Conservation (phyloP, 2,113 vertebrate species). For the Aramus guarauna region DNA sequence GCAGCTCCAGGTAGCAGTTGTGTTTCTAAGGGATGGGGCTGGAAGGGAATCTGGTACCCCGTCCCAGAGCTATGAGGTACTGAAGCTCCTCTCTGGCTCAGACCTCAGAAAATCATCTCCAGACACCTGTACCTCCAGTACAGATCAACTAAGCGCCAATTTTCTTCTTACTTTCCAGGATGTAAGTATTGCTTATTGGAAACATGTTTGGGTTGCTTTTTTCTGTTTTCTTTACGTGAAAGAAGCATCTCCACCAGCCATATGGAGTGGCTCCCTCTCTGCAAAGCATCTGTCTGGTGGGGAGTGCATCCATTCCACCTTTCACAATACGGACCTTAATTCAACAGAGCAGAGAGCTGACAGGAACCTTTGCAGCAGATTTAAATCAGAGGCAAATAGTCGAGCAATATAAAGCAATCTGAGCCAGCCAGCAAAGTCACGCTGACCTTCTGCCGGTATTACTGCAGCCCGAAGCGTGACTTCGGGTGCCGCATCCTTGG, state of each 20-base stretch:
- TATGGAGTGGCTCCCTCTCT: background rate
- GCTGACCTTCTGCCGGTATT: background rate
- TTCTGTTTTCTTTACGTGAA: background rate
- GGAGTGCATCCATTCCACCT: background rate
- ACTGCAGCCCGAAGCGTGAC: background rate
- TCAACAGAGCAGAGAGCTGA: background rate
- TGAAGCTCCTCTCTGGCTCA: background rate
- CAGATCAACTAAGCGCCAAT: background rate
- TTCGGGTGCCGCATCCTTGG: fast-evolving
- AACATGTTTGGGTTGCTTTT: background rate
- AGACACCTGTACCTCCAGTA: background rate
- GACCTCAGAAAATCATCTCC: background rate
- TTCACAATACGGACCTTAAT: background rate
- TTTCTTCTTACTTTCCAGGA: background rate
- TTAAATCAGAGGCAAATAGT: background rate
- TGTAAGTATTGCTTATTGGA: background rate
- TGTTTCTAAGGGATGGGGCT: background rate
- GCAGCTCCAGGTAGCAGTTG: background rate
- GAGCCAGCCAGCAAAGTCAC: background rate
- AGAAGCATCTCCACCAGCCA: background rate
- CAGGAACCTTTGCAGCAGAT: background rate
- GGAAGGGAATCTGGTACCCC: background rate
- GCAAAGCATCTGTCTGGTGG: background rate
- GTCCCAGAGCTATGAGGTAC: background rate
- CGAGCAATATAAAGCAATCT: background rate